Conservation (phyloP, 2,888 invertebrate genomes). For the Hipparchia sbordonii region DNA sequence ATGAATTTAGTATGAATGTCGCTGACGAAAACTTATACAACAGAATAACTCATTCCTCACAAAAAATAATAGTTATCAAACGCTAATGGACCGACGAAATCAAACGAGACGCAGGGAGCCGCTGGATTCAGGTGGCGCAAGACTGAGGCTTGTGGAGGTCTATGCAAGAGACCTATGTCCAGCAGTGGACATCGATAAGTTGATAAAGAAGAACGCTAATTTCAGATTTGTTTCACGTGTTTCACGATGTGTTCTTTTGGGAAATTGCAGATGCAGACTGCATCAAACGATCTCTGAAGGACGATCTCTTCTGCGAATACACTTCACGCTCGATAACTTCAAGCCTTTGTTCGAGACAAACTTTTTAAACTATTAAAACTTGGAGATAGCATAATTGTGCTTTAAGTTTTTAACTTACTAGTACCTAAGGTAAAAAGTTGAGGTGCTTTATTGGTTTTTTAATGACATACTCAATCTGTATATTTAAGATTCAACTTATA, state of each 20-base stretch:
- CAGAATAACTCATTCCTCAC: no score
- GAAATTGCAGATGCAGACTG: slow-evolving; percentile 9
- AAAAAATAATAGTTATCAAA: no score
- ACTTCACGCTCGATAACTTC: slow-evolving; percentile 23
- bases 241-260: not conserved
- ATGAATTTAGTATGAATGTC: no score
- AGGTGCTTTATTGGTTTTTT: not conserved
- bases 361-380: slow-evolving; percentile 32
- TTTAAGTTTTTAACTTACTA: slow-evolving; percentile 12
- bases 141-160: no score
- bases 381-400: slow-evolving; percentile 11
- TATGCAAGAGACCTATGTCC: no score
- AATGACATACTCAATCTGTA: not conserved
- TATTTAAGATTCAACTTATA: not conserved
- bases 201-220: no score
- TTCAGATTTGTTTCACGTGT: not conserved
- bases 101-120: no score
- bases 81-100: no score
- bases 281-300: slow-evolving; percentile 4
- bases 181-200: no score
- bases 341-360: slow-evolving; percentile 26
- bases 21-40: no score
- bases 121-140: no score
- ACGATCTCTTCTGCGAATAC: slow-evolving; percentile 33
- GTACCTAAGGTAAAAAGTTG: slow-evolving; percentile 4